Evolutionary conservation across 1,140 invertebrate species (phyloP).

Genomic region (Musca vetustissima): DNA sequence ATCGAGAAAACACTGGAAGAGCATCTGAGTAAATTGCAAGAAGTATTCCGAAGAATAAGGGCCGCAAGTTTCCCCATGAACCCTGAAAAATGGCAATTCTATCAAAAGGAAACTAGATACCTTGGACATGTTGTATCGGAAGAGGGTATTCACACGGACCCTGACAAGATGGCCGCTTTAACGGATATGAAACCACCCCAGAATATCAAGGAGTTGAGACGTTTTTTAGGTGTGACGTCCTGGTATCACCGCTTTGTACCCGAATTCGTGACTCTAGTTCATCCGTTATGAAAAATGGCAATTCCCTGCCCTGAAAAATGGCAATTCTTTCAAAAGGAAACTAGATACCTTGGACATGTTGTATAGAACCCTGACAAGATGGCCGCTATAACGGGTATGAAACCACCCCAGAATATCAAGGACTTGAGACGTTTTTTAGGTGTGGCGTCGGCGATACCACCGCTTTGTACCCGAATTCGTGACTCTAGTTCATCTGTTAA

Average conservation of each 20-base stretch:
- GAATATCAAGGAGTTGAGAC: conserved; percentile 31
- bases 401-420: too few relatives aligned
- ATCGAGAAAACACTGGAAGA: conserved; percentile 10
- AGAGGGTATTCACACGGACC: conserved; percentile 26
- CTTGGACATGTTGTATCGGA: conserved; percentile 9
- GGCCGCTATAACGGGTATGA: too few relatives aligned
- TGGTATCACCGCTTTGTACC: conserved; percentile 53
- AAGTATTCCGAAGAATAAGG: conserved; percentile 35
- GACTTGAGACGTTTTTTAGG: too few relatives aligned
- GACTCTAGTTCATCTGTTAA: conserved; percentile 16
- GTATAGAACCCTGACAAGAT: too few relatives aligned
- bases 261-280: conserved; percentile 14
- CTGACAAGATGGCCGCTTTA: conserved; percentile 21
- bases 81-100: conserved; percentile 6
- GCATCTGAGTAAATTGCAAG: conserved; percentile 38
- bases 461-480: conserved; percentile 41
- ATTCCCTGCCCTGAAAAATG: too few relatives aligned
- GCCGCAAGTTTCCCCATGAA: conserved; percentile 8
- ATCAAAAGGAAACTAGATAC: background rate
- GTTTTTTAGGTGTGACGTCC: too few relatives aligned
- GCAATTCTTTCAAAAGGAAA: too few relatives aligned
- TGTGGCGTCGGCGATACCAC: too few relatives aligned
- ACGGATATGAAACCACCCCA: conserved; percentile 3
- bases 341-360: too few relatives aligned
- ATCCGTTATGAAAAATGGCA: too few relatives aligned